Evolutionary conservation across 2,797 vertebrate species (phyloP).

Genomic region (Clarias pachynema): DNA sequence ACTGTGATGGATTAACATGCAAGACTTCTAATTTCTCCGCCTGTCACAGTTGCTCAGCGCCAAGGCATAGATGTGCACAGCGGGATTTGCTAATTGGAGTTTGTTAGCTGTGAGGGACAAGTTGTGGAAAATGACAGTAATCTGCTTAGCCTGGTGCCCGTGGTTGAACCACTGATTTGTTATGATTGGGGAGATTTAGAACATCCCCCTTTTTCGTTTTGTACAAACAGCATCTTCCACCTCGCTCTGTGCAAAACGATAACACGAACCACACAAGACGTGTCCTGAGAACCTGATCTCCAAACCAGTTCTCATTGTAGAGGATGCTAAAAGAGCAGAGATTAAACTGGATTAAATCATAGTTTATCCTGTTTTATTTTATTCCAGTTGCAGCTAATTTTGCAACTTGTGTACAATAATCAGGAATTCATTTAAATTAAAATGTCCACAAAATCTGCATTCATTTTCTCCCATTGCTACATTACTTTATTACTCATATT

Average conservation of each 20-base stretch:
- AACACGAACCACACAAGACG: constrained; percentile 65
- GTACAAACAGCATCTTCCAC: constrained; percentile 66
- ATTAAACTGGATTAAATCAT: not conserved
- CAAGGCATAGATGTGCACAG: constrained; percentile 78
- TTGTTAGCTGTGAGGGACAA: constrained; percentile 84
- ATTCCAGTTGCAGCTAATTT: not conserved
- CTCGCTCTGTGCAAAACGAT: constrained; percentile 68
- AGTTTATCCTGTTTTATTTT: not conserved
- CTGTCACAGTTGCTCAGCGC: constrained; percentile 80
- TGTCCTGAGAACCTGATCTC: constrained; percentile 60
- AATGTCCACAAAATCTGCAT: not conserved
- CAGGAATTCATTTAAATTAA: constrained; percentile 2
- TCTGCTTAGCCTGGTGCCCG: constrained; percentile 78
- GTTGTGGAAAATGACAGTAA: constrained; percentile 84
- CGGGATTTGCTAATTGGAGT: constrained; percentile 84
- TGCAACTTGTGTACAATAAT: not conserved
- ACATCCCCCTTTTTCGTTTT: constrained; percentile 62
- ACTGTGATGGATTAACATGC: constrained; percentile 77
- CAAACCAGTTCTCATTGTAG: constrained; percentile 63
- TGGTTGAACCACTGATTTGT: constrained; percentile 77
- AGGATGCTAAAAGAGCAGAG: constrained; percentile 43
- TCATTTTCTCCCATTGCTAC: not conserved
- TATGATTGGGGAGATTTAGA: constrained; percentile 78
- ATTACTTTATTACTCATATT: not conserved
- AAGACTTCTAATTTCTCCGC: constrained; percentile 78